Base-by-base conservation (phyloP, 2,888 invertebrate species). In the Leucania comma region DNA sequence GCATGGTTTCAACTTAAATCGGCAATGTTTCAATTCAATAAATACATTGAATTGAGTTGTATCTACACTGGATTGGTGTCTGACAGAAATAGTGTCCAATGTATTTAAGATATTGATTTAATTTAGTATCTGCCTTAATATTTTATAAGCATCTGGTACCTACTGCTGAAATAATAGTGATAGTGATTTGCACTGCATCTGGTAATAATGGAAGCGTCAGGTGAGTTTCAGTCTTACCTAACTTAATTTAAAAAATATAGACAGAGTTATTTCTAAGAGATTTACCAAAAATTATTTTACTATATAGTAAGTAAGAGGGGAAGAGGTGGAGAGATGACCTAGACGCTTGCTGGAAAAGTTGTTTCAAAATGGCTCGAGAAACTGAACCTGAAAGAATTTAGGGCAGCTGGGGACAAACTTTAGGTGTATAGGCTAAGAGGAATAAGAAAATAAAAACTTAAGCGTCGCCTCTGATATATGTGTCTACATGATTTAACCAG, bases 31-130 rank as follows among this genome's bases (percentile, higher is more conserved):
- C 50, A 56, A 42, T 42, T 20, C 42, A 42, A 42, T 20, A 42
- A 17, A 75, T 68, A 50, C 2, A 54, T 68, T 68, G 32, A 73
- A 73, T 60, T 56, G 76, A 73, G 56, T 73, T 56, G 68, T 68
- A 54, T 32, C 20, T 54, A 38, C n/a, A 50, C 20, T 68, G 60
- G 69, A 60, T 46, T 76, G 60, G 54, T 75, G 35, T 51, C 4
- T 51, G 56, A 51, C 60, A 57, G 20, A 42, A 50, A 32, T 14
- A 56, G 54, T 73, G 59, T 22, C 12, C 14, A 68, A 46, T 53
- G 32, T 17, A 53, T 54, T 26, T 46, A 29, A 9, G 73, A 61
- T 46, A 35, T 51, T 51, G 20, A 42, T 42, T 50, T 8, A 10
- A 26, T 64, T 74, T 22, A 29, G 24, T 56, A 24, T 35, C 22